phyloP scores from a whole-genome alignment of 64 coral and sea anemone species.

The Stylophora pistillata region DNA sequence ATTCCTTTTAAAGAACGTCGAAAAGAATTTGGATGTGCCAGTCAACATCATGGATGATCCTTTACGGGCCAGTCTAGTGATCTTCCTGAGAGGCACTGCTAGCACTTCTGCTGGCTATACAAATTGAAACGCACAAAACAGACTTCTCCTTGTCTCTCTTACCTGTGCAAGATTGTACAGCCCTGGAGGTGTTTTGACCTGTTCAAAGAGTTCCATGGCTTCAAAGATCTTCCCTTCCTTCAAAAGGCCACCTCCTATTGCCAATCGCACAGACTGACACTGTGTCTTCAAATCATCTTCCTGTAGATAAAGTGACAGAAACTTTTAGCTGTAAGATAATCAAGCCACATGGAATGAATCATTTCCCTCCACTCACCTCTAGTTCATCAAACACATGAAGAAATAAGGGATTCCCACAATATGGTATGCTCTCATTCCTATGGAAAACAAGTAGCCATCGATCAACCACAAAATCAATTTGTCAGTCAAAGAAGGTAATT shows the following conservation, averaged over 20 bases:
- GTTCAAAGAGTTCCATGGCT: slow-evolving; percentile 91
- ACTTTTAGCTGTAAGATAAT: neutral
- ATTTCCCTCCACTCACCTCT: slow-evolving; percentile 10
- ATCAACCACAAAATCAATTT: neutral
- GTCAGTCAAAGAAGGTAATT: neutral
- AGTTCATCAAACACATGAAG: slow-evolving; percentile 23
- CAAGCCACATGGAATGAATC: neutral
- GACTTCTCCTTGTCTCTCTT: neutral
- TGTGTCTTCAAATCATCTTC: slow-evolving; percentile 60
- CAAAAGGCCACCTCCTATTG: slow-evolving; percentile 75
- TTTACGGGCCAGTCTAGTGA: no score
- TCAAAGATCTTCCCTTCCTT: slow-evolving; percentile 79
- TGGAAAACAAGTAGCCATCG: neutral
- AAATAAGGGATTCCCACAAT: slow-evolving; percentile 32
- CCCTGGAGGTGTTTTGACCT: slow-evolving; percentile 82
- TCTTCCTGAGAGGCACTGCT: no score
- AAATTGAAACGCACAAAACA: no score
- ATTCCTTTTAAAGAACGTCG: no score
- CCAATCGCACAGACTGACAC: slow-evolving; percentile 68
- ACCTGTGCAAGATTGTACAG: slow-evolving; percentile 94
- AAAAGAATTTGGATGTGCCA: no score
- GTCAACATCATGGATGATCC: no score
- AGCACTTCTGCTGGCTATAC: no score
- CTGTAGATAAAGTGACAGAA: slow-evolving; percentile 25
- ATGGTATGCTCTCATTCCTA: slow-evolving; percentile 19